Percentiles rank a stretch among this genome's conserved stretches.
Evolutionary conservation across 2,797 vertebrate genomes (phyloP).

Genomic region (Holocentrus rufus): DNA sequence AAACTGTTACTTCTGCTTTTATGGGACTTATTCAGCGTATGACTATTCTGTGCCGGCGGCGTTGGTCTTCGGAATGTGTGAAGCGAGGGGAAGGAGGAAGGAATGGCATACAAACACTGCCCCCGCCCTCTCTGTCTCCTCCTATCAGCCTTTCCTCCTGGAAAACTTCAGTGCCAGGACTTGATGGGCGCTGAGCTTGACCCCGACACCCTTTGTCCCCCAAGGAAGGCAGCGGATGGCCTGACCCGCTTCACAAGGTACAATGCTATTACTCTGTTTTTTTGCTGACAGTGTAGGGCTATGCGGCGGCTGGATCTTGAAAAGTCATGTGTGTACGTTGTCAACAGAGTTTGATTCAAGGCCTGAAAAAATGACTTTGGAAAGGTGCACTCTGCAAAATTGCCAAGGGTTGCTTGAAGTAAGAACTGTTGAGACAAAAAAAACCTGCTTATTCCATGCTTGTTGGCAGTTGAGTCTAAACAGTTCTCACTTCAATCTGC

Average conservation of each 20-base stretch:
- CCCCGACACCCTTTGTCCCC: slow-evolving; percentile 20
- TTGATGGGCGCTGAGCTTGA: slow-evolving; percentile 29
- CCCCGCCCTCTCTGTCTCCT: slow-evolving; percentile 49
- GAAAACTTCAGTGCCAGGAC: slow-evolving; percentile 4
- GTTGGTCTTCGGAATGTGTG: slow-evolving; percentile 49
- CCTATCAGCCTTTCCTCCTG: slow-evolving; percentile 45
- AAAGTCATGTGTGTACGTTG: neutral
- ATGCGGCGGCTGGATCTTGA: neutral
- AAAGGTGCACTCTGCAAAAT: no score
- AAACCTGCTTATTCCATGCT: no score
- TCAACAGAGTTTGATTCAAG: neutral
- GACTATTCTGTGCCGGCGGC: slow-evolving; percentile 51
- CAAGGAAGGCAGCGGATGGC: slow-evolving; percentile 5
- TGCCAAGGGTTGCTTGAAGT: no score
- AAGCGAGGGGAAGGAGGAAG: slow-evolving; percentile 52
- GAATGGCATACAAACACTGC: slow-evolving; percentile 58
- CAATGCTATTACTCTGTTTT: neutral
- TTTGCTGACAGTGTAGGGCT: neutral
- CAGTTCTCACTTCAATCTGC: no score
- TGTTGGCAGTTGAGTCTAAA: no score
- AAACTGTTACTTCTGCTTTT: slow-evolving; percentile 69
- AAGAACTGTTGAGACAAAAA: no score
- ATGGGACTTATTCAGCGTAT: slow-evolving; percentile 55
- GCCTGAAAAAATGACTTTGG: no score
- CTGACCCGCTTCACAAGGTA: slow-evolving; percentile 43